Conservation (phyloP, 2,797 vertebrate species). For the Phalanger gymnotis region DNA sequence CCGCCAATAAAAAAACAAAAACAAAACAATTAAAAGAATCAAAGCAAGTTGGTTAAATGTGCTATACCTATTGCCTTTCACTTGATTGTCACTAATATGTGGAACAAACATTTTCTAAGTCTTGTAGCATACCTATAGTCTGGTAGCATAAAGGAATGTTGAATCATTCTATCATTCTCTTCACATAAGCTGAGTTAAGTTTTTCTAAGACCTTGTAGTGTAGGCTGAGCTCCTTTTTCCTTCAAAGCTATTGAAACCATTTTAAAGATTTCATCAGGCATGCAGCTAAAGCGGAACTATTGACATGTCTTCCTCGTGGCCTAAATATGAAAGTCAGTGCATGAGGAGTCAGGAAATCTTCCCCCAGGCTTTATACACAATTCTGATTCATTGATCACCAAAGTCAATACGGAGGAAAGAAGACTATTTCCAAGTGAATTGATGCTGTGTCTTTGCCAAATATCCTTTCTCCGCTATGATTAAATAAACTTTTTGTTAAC, state of each 20-base stretch:
- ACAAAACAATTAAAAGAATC: fast-evolving
- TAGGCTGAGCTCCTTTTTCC: neutral
- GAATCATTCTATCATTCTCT: neutral
- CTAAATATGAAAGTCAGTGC: neutral
- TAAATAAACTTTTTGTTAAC: neutral
- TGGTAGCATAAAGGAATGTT: neutral
- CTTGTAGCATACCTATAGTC: neutral
- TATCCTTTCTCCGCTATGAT: neutral
- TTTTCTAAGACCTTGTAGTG: neutral
- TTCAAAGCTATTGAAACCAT: neutral
- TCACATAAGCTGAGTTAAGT: neutral
- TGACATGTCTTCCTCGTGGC: neutral
- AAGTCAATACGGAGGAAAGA: neutral
- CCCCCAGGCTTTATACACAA: neutral
- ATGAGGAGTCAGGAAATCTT: neutral
- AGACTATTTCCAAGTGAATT: neutral
- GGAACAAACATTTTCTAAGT: neutral
- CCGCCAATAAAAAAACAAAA: neutral
- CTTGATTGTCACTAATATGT: neutral
- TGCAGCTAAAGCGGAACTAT: neutral
- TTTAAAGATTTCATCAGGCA: neutral
- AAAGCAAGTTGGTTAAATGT: fast-evolving
- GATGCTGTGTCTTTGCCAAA: neutral
- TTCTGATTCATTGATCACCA: neutral
- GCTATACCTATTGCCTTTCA: neutral